phyloP scores from a whole-genome alignment of 2,888 invertebrate species.

The Orchesella flavescens region DNA sequence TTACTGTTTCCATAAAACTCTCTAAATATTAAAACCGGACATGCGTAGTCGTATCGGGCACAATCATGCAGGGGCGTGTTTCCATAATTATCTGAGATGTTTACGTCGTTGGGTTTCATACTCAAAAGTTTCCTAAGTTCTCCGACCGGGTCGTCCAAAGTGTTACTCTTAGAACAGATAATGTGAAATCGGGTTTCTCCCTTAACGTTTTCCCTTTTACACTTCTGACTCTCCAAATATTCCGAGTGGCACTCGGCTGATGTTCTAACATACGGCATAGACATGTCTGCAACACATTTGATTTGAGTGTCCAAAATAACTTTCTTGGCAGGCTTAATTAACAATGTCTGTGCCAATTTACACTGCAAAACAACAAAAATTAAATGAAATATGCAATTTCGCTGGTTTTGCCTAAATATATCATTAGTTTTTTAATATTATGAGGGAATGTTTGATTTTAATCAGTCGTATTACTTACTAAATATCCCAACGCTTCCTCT shows the following conservation, averaged over 20 bases:
- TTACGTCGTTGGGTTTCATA: slow-evolving; percentile 37
- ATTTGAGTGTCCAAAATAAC: slow-evolving; percentile 25
- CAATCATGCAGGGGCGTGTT: slow-evolving; percentile 65
- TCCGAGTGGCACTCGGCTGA: background rate
- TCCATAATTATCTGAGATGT: slow-evolving; percentile 56
- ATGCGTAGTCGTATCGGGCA: slow-evolving; percentile 32
- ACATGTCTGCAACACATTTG: background rate
- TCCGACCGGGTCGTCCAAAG: background rate
- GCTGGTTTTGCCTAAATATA: too few species aligned
- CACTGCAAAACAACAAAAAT: slow-evolving; percentile 2
- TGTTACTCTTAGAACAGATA: slow-evolving; percentile 25
- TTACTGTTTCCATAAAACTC: background rate
- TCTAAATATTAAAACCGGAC: background rate
- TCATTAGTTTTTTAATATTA: too few species aligned
- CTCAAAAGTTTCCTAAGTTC: slow-evolving; percentile 26
- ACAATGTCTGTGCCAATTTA: slow-evolving; percentile 9
- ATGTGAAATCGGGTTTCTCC: slow-evolving; percentile 59
- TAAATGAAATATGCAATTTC: background rate
- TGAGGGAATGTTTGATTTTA: too few species aligned
- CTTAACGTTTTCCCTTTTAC: slow-evolving; percentile 22
- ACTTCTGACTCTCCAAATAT: background rate
- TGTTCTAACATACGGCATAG: background rate
- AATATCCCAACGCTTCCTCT: background rate
- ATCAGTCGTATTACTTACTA: slow-evolving; percentile 20
- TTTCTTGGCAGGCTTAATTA: slow-evolving; percentile 27